Evolutionary conservation across 1,140 invertebrate genomes (phyloP), one percentile per base, ranked within the genome.

Genomic region (Eulimnadia texana): DNA sequence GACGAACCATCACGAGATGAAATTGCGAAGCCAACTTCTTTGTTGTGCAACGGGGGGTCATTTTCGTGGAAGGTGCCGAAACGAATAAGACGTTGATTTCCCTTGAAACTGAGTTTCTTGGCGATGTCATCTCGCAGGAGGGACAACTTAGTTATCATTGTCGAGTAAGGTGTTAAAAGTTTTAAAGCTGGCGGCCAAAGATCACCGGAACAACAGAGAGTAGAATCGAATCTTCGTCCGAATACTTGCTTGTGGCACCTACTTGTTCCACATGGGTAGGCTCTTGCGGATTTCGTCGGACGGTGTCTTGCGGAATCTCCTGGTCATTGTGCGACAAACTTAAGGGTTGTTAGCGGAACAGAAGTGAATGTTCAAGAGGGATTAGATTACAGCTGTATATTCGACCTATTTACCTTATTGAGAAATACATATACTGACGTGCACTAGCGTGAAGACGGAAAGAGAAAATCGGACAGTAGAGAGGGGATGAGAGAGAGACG

Each of bases 21-120:
- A 13, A 60, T 51, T 16, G 3, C 9, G 13, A 60, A 51, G 19
- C n/a, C 24, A n/a, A 60, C 49, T 27, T 50, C 20, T 13, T 52
- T 3, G 19, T 16, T 6, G 0, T 52, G 13, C 3, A 60, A 13
- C 19, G 20, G 42, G 13, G 47, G 58, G 25, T 60, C 58, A 6
- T 52, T 19, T 1, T 49, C 58, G 23, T 60, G 58, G 49, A 50
- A 60, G 16, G 58, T 60, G 20, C 58, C 58, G n/a, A 60, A 19
- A 50, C 50, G 42, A 3, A 23, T n/a, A 3, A 11, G 29, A 11
- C 25, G 20, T 16, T 33, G 13, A 10, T 10, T 20, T 25, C 58
- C 58, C 6, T 50, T 19, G 10, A 60, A 11, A 50, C 47, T 19
- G 2, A 60, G 49, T n/a, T 50, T 42, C n/a, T 13, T n/a, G 13